Base-by-base conservation (phyloP, 1,140 invertebrate genomes). In the Anagrus nilaparvatae region DNA sequence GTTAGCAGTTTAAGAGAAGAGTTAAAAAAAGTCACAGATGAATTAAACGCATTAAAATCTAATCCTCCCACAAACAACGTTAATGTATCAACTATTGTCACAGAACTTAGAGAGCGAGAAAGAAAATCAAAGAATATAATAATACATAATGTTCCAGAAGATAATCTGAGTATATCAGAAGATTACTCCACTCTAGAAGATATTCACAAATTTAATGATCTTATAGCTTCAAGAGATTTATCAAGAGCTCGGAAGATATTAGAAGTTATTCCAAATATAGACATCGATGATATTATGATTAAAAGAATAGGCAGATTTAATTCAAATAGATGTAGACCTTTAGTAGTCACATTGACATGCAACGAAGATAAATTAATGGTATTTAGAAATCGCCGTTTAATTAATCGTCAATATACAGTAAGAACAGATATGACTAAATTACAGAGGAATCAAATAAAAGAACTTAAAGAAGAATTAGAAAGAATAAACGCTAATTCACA, bases 121-220 rank as follows among this genome's bases (percentile, higher is more conserved):
- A 40, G 30, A 3, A 46, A 35, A 30, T 46, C 44, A 0, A 40
- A 17, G 13, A 46, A 46, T 27, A 23, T 46, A 28, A 12, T 40
- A 0, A 46, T 46, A 1, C 36, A 46, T 12, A 40, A 40, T 31
- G 44, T 46, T 6, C 25, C 38, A 13, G 44, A 46, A 19, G 44
- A 46, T 30, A 40, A 46, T 36, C 25, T 40, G 13, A 29, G 32
- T 24, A 35, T 46, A 17, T 40, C 44, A 5, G 23, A 40, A 13
- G 38, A 46, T 9, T 46, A 46, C 12, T 46, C 44, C 9, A 46
- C 44, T 24, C 7, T 39, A 7, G 36, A 44, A 10, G 43, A 44
- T 10, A 44, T 44, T 18, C 33, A 44, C 23, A 32, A 34, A 28
- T 40, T 46, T 25, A 46, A 46, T 36, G 38, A 8, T 4, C 13